A percentile compares a stretch with the other conserved stretches of the same genome.
These are phyloP conservation scores for Apis mellifera DNA, from an alignment of 1,140 invertebrate species.

Conservation along the genomic window Amel_HAv3.1 CM009933.2:10252001-10252500, in stretches of 20 bases:
- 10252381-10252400: conserved; percentile 94
- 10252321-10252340: background rate
- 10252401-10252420: conserved; percentile 99
- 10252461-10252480: conserved; percentile 98
- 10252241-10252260: conserved; percentile 99
- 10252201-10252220: conserved; percentile 81
- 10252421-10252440: conserved; percentile 98
- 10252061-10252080: conserved; percentile 88
- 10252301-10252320: background rate
- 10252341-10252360: background rate
- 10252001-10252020: conserved; percentile 97
- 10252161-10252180: no score
- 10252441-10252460: conserved; percentile 96
- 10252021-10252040: conserved; percentile 95
- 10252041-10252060: conserved; percentile 94
- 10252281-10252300: conserved; percentile 91
- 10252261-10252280: conserved; percentile 96
- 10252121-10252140: background rate
- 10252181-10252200: conserved; percentile 35
- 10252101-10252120: conserved; percentile 85
- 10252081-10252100: conserved; percentile 84
- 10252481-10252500: conserved; percentile 99
- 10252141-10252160: background rate
- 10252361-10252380: conserved; percentile 44
- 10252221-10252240: conserved; percentile 90